Conservation (phyloP, 2,113 vertebrate genomes). For the Rhynchomys soricoides region DNA sequence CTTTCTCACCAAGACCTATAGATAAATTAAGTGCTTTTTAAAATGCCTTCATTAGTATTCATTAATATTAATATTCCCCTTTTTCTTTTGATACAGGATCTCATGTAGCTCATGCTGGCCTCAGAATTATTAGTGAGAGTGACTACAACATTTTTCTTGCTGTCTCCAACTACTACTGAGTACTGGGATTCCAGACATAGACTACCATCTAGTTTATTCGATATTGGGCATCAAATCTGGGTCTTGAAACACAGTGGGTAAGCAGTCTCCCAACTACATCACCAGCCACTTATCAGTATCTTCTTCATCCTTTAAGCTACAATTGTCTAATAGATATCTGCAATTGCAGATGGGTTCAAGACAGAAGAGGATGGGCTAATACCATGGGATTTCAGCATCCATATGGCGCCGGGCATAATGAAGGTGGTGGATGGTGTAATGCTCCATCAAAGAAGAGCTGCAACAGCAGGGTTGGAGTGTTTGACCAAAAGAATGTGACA, state of each 20-base stretch:
- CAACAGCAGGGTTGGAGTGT: neutral
- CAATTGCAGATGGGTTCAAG: neutral
- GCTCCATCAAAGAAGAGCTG: neutral
- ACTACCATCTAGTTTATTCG: neutral
- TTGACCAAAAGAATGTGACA: neutral
- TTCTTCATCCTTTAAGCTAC: conserved; percentile 8
- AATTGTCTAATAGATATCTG: neutral
- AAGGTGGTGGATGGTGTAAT: neutral
- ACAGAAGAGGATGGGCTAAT: neutral
- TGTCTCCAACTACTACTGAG: no score
- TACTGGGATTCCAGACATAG: neutral
- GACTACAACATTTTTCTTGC: neutral
- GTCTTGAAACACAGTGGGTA: neutral
- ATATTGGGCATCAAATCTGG: neutral
- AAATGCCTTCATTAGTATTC: neutral
- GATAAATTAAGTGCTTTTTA: neutral
- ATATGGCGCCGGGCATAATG: neutral
- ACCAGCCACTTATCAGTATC: neutral
- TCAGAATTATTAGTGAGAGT: neutral
- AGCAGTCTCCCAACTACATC: neutral
- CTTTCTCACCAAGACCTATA: neutral
- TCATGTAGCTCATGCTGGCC: neutral
- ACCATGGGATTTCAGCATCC: neutral
- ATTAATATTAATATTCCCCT: no score
- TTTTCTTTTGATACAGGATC: neutral